Conservation (phyloP, 2,888 invertebrate genomes). For the Chloroclysta siterata region DNA sequence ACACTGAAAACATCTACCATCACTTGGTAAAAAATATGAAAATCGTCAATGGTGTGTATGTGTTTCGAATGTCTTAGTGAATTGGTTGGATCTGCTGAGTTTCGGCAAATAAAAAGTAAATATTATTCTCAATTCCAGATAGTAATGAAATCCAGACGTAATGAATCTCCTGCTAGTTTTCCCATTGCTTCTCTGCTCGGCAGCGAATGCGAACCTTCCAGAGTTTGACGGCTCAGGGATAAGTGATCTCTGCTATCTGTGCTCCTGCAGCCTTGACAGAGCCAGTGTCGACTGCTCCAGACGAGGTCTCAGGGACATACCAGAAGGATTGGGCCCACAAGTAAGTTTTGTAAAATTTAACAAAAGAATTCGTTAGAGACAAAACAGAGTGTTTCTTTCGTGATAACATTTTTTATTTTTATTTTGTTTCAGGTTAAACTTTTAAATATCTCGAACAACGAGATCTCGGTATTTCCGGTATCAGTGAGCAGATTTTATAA, state of each 20-base stretch:
- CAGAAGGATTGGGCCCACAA: slow-evolving; percentile 67
- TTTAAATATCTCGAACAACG: slow-evolving; percentile 88
- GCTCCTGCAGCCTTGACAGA: slow-evolving; percentile 64
- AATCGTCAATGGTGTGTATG: no score
- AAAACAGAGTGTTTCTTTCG: no score
- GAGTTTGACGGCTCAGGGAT: slow-evolving; percentile 61
- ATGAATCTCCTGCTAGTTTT: slow-evolving; percentile 60
- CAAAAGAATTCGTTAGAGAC: no score
- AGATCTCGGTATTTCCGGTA: slow-evolving; percentile 83
- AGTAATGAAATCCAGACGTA: slow-evolving; percentile 71
- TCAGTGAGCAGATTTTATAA: slow-evolving; percentile 60
- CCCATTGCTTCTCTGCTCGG: slow-evolving; percentile 53
- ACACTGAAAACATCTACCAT: no score
- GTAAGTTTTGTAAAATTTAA: slow-evolving; percentile 49
- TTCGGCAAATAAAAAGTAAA: neutral
- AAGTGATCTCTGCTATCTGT: slow-evolving; percentile 65
- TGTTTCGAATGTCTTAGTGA: no score
- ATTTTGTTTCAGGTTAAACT: slow-evolving; percentile 83
- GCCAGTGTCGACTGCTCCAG: slow-evolving; percentile 71
- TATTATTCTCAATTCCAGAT: slow-evolving; percentile 57
- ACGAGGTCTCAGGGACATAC: slow-evolving; percentile 73
- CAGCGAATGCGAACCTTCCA: slow-evolving; percentile 53
- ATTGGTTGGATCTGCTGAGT: no score
- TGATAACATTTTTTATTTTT: neutral
- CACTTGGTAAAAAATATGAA: no score